A percentile compares a stretch with the other conserved stretches of the same genome.
These are phyloP conservation scores for western clawed frog (Xenopus tropicalis) DNA, from an alignment of 2,113 vertebrate genomes.

Conservation along the genomic window DNA sequence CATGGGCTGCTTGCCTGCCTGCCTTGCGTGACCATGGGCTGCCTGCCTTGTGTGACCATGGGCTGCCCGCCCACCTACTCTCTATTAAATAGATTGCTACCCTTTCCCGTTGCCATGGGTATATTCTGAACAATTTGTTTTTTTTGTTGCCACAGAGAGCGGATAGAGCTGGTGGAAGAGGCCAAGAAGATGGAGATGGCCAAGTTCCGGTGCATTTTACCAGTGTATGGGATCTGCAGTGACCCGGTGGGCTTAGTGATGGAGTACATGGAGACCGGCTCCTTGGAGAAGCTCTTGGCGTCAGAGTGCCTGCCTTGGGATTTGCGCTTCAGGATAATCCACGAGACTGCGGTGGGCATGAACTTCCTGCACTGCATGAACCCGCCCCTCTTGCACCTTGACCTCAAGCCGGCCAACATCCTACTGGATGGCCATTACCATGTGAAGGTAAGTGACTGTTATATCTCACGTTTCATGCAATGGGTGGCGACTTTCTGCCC, in stretches of 20 bases:
- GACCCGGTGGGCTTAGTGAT: conserved; percentile 91
- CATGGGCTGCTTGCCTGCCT: too few relatives aligned
- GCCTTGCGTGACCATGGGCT: too few relatives aligned
- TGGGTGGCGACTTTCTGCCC: too few relatives aligned
- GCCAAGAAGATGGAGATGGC: conserved; percentile 98
- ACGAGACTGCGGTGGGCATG: conserved; percentile 95
- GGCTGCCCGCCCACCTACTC: too few relatives aligned
- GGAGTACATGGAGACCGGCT: conserved; percentile 98
- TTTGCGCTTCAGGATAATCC: conserved; percentile 89
- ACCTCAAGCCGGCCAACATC: conserved; percentile 97
- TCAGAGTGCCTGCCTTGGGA: conserved; percentile 89
- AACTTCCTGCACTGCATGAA: conserved; percentile 97
- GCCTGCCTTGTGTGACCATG: too few relatives aligned
- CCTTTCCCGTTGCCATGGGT: too few relatives aligned
- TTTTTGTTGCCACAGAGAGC: conserved; percentile 70
- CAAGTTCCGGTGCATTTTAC: conserved; percentile 93
- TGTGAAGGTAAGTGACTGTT: conserved; percentile 73
- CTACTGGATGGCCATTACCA: conserved; percentile 95
- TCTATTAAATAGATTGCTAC: too few relatives aligned
- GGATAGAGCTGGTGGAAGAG: conserved; percentile 85
- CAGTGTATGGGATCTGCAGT: conserved; percentile 91
- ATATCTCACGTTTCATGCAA: too few relatives aligned
- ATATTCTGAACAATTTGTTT: too few relatives aligned
- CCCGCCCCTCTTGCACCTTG: conserved; percentile 90
- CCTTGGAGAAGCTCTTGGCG: conserved; percentile 87